Evolutionary conservation across 1,140 invertebrate species (phyloP).

Genomic region (Ectropis grisescens): DNA sequence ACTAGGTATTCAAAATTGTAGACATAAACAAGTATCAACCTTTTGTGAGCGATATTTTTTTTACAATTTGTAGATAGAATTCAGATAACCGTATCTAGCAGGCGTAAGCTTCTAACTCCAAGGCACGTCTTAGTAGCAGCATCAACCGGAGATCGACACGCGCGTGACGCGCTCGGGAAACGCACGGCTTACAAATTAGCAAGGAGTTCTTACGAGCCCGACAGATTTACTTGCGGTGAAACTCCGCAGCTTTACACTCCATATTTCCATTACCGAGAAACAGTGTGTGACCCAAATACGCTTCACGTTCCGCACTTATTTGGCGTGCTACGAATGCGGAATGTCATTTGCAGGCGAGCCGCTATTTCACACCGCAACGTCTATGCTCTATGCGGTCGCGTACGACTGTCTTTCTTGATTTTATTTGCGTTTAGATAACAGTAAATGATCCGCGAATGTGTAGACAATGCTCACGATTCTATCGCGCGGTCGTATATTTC

Average conservation of each 20-base stretch:
- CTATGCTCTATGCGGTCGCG: constrained; percentile 21
- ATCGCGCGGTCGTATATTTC: constrained; percentile 10
- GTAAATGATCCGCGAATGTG: constrained; percentile 15
- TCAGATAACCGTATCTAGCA: no score
- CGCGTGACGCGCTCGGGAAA: constrained; percentile 52
- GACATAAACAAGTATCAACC: no score
- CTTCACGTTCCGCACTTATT: constrained; percentile 27
- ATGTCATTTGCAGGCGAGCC: constrained; percentile 44
- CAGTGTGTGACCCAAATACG: constrained; percentile 56
- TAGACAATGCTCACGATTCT: constrained; percentile 20
- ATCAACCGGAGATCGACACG: constrained; percentile 42
- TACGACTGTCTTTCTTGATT: constrained; percentile 20
- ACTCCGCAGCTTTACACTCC: constrained; percentile 31
- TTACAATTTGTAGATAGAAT: no score
- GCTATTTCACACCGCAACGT: constrained; percentile 47
- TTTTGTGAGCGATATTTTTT: no score
- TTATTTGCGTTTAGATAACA: constrained; percentile 24
- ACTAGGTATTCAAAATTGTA: no score
- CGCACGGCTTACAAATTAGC: constrained; percentile 57
- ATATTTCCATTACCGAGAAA: constrained; percentile 43
- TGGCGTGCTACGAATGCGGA: constrained; percentile 38
- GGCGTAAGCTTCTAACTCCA: no score
- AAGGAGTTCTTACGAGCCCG: constrained; percentile 36
- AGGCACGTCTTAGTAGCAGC: constrained; percentile 39
- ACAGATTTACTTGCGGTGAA: constrained; percentile 55